Percentiles rank a stretch among this genome's conserved stretches.
These are phyloP conservation scores for Zaprionus gabonicus DNA, from an alignment of 1,140 invertebrate species.

Conservation along the genomic window DNA sequence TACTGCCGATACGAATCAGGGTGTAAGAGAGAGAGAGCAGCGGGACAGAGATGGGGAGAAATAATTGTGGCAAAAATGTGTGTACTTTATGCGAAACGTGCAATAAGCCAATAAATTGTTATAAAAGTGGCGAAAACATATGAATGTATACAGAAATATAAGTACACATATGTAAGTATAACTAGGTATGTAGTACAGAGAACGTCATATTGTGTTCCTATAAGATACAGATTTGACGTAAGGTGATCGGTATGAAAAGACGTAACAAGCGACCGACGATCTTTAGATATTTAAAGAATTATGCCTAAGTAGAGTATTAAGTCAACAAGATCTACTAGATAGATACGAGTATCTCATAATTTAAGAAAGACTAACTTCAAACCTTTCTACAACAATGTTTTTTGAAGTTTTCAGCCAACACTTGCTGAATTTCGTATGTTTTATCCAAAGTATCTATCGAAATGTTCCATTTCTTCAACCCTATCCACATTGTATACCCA, in stretches of 20 bases:
- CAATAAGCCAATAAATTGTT: conserved; percentile 53
- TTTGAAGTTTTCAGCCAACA: too few relatives aligned
- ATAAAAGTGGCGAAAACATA: conserved; percentile 1
- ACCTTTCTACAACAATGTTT: too few relatives aligned
- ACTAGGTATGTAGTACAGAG: neutral
- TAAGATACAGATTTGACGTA: neutral
- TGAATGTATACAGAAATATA: neutral
- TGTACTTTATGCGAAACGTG: conserved; percentile 46
- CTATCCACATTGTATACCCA: neutral
- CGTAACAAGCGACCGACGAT: neutral
- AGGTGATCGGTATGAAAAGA: neutral
- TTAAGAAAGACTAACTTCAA: too few relatives aligned
- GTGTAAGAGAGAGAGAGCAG: conserved; percentile 12
- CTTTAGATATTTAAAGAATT: neutral
- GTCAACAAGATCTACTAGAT: neutral
- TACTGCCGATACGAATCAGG: conserved; percentile 1
- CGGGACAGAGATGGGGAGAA: conserved; percentile 33
- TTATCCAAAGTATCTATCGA: neutral
- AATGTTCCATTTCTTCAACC: neutral
- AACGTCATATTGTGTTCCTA: neutral
- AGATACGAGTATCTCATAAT: too few relatives aligned
- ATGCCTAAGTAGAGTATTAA: neutral
- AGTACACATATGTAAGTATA: neutral
- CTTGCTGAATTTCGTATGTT: too few relatives aligned
- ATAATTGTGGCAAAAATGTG: conserved; percentile 62